These are phyloP conservation scores for human (Homo sapiens) DNA, from an alignment of 2,113 vertebrate species.

Conservation along the genomic window DNA sequence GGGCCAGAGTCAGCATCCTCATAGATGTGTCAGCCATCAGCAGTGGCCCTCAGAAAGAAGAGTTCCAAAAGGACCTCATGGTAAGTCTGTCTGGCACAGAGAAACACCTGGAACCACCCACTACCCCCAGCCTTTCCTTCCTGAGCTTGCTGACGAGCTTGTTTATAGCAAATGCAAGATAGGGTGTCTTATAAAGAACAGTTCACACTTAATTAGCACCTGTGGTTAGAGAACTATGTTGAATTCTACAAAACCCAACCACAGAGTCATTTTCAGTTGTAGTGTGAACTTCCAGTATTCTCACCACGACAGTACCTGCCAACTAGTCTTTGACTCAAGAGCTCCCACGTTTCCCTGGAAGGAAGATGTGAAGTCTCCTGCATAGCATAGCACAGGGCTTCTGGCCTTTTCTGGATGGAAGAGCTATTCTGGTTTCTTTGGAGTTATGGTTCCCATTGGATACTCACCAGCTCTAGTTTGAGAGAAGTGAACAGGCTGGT, in stretches of 20 bases:
- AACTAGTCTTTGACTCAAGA: neutral
- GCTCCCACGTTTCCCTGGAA: neutral
- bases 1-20: slow-evolving; percentile 84
- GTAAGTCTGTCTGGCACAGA: slow-evolving; percentile 78
- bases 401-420: neutral
- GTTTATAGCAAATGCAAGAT: neutral
- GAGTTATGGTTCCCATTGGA: neutral
- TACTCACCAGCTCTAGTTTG: neutral
- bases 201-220: slow-evolving; percentile 21
- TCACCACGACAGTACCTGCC: neutral
- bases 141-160: neutral
- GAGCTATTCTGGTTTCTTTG: neutral
- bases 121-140: too few relatives aligned
- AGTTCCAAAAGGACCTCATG: slow-evolving; percentile 84
- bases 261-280: neutral
- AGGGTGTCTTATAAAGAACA: neutral
- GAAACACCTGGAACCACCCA: neutral
- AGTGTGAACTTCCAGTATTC: slow-evolving; percentile 38
- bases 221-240: neutral
- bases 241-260: neutral
- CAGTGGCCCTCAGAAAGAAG: slow-evolving; percentile 71
- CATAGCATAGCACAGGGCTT: fast-evolving
- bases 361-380: neutral
- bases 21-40: slow-evolving; percentile 80
- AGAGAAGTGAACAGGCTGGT: neutral